Conservation (phyloP, 2,113 vertebrate species). For the Tachysurus vachellii region DNA sequence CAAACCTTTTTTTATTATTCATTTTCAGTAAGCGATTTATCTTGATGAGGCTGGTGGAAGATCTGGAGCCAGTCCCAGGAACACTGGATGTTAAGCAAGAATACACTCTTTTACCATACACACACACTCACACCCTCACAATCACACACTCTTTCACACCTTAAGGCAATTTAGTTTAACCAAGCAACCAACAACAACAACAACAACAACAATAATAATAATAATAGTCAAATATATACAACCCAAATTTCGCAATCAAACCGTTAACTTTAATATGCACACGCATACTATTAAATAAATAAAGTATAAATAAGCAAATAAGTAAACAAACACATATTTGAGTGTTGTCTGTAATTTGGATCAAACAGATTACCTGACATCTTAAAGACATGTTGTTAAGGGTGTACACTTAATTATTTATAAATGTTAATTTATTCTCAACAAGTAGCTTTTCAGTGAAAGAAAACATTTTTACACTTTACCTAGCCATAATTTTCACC, state of each 20-base stretch:
- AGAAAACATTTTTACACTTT: no score
- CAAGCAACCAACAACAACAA: background rate
- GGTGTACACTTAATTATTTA: background rate
- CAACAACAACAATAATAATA: no score
- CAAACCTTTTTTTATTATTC: background rate
- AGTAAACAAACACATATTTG: no score
- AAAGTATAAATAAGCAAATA: background rate
- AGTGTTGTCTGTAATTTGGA: background rate
- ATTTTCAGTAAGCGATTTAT: background rate
- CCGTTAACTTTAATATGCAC: background rate
- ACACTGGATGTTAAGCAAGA: background rate
- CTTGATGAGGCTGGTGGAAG: background rate
- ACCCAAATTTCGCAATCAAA: background rate
- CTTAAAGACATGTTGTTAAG: background rate
- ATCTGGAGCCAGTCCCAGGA: background rate
- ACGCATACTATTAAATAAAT: no score
- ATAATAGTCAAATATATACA: no score
- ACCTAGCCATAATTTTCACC: background rate
- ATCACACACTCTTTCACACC: background rate
- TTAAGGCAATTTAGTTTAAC: background rate
- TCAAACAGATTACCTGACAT: background rate
- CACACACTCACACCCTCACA: background rate
- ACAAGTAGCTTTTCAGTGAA: background rate
- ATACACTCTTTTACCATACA: background rate
- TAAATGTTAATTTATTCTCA: background rate